phyloP scores from a whole-genome alignment of 2,797 vertebrate genomes.

The Molossus alvarezi region DNA sequence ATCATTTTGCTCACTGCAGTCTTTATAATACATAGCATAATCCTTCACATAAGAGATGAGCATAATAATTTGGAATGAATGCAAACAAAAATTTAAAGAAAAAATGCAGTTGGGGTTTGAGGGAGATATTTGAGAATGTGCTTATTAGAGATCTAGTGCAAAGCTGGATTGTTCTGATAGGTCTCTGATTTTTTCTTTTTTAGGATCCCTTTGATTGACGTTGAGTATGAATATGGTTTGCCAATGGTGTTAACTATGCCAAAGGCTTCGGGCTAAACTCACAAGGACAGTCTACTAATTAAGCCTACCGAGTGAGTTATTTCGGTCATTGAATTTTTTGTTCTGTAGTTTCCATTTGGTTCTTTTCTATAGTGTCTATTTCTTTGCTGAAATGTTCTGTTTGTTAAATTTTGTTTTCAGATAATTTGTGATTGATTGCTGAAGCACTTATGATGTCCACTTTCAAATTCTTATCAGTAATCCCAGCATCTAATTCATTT shows the following conservation, averaged over 20 bases:
- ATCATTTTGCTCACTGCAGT: too few species aligned
- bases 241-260: background rate
- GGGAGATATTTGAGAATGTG: background rate
- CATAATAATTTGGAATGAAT: background rate
- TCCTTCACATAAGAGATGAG: background rate
- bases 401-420: background rate
- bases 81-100: background rate
- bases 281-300: background rate
- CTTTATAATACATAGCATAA: background rate
- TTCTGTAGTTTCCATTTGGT: conserved; percentile 5
- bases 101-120: background rate
- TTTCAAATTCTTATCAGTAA: background rate
- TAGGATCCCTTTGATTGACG: background rate
- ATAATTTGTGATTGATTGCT: background rate
- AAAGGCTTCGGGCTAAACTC: background rate
- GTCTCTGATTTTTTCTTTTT: background rate
- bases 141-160: background rate
- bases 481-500: background rate
- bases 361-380: background rate
- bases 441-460: background rate
- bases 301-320: background rate
- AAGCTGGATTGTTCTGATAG: background rate
- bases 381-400: background rate
- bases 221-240: background rate
- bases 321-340: background rate